Evolutionary conservation across 2,113 vertebrate species (phyloP).

Genomic region (Grammomys surdaster): DNA sequence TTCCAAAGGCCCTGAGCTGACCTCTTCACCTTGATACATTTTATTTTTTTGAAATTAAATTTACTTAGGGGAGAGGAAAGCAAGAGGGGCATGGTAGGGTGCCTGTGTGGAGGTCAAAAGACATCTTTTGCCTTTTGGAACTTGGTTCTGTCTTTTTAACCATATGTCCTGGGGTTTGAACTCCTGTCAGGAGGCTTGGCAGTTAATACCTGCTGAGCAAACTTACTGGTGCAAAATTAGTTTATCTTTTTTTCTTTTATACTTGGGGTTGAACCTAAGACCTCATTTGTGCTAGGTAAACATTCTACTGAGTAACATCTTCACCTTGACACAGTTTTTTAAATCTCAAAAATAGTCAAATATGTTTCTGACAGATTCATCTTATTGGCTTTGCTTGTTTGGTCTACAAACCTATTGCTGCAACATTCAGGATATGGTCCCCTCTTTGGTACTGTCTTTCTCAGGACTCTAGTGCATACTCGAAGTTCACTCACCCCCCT

Average conservation of each 20-base stretch:
- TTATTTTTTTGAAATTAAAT: neutral
- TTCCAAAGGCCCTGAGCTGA: too few relatives aligned
- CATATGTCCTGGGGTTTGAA: too few relatives aligned
- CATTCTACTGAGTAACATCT: neutral
- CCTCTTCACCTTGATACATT: neutral
- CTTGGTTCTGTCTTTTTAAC: neutral
- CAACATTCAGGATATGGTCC: neutral
- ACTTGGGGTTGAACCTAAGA: neutral
- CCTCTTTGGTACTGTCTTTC: neutral
- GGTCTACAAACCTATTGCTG: neutral
- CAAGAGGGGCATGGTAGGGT: neutral
- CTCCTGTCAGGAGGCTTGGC: neutral
- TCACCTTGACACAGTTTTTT: conserved; percentile 19
- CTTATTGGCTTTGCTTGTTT: neutral
- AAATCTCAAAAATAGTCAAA: conserved; percentile 8
- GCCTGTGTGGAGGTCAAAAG: neutral
- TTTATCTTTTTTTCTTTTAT: neutral
- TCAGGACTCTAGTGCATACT: neutral
- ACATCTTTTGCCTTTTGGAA: too few relatives aligned
- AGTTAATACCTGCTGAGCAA: neutral
- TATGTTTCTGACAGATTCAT: neutral
- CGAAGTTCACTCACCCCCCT: neutral
- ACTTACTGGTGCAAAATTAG: neutral
- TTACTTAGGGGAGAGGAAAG: neutral
- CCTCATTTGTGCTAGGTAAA: neutral